Percentiles rank a stretch among this genome's conserved stretches.
Conservation (phyloP, 2,113 vertebrate species). For the Coregonus clupeaformis region DNA sequence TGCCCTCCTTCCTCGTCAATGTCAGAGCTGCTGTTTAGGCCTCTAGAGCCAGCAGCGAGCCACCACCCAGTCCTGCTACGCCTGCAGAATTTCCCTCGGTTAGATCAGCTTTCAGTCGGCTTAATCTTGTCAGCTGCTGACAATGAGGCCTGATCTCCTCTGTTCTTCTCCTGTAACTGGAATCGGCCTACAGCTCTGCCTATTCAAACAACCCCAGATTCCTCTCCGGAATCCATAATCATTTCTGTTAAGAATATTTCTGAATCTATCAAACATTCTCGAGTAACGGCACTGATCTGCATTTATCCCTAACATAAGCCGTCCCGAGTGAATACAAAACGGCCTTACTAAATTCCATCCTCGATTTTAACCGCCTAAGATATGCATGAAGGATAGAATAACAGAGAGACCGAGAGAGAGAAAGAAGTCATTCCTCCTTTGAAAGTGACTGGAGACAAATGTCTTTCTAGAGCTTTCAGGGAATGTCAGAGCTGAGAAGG, state of each 20-base stretch:
- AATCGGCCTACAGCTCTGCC: slow-evolving; percentile 61
- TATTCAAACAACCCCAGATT: slow-evolving; percentile 65
- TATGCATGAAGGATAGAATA: slow-evolving; percentile 47
- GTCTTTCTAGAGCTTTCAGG: slow-evolving; percentile 61
- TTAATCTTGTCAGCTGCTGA: slow-evolving; percentile 73
- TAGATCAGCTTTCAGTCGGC: slow-evolving; percentile 69
- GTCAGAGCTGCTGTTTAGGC: slow-evolving; percentile 58
- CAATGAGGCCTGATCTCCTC: slow-evolving; percentile 71
- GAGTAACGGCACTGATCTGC: slow-evolving; percentile 69
- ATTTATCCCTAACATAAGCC: slow-evolving; percentile 66
- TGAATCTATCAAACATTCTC: slow-evolving; percentile 64
- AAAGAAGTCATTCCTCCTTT: slow-evolving; percentile 57
- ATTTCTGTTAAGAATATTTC: slow-evolving; percentile 62
- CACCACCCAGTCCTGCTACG: slow-evolving; percentile 27
- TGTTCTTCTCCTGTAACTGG: slow-evolving; percentile 61
- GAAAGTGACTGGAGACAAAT: slow-evolving; percentile 64
- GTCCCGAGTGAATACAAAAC: slow-evolving; percentile 65
- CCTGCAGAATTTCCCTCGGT: slow-evolving; percentile 41
- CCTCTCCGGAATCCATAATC: slow-evolving; percentile 64
- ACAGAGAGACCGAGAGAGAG: slow-evolving; percentile 40
- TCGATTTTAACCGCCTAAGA: slow-evolving; percentile 50
- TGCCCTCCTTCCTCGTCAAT: slow-evolving; percentile 49
- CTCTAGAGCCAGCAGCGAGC: slow-evolving; percentile 47
- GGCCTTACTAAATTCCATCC: slow-evolving; percentile 58
- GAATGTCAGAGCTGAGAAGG: slow-evolving; percentile 16